Percentiles rank a stretch among this genome's conserved stretches.
phyloP scores from a whole-genome alignment of 2,113 vertebrate species.

The Barnardius zonarius region DNA sequence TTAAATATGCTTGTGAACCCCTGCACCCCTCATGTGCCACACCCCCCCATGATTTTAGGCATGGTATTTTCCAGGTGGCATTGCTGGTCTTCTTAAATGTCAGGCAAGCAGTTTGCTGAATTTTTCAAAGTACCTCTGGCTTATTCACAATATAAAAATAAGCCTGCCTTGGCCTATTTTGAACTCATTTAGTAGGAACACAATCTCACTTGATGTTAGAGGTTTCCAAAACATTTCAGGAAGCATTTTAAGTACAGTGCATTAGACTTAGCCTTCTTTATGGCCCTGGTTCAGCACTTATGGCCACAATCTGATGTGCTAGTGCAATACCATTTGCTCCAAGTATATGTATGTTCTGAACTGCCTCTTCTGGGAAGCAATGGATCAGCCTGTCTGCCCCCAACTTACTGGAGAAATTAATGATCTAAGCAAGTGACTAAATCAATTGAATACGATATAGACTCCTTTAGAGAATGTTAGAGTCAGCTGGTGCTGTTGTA shows the following conservation, averaged over 20 bases:
- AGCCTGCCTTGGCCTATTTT: neutral
- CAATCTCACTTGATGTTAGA: neutral
- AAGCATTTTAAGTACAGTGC: neutral
- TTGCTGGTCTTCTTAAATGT: neutral
- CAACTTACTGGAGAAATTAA: neutral
- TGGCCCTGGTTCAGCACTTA: constrained; percentile 11
- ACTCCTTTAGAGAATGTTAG: neutral
- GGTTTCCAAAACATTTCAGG: neutral
- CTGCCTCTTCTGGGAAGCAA: neutral
- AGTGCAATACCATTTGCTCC: neutral
- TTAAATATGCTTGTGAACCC: neutral
- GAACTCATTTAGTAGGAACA: neutral
- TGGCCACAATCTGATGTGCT: neutral
- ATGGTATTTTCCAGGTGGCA: neutral
- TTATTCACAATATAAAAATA: neutral
- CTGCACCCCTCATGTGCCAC: neutral
- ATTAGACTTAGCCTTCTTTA: neutral
- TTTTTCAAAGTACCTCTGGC: neutral
- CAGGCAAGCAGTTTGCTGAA: neutral
- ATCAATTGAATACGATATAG: neutral
- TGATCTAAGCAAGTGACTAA: neutral
- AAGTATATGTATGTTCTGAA: neutral
- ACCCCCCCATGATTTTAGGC: neutral
- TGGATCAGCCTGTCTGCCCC: neutral
- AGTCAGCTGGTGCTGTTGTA: neutral